Evolutionary conservation across 2,113 vertebrate species (phyloP), one percentile per base, ranked within the genome.

Genomic region (Hemibagrus wyckioides): DNA sequence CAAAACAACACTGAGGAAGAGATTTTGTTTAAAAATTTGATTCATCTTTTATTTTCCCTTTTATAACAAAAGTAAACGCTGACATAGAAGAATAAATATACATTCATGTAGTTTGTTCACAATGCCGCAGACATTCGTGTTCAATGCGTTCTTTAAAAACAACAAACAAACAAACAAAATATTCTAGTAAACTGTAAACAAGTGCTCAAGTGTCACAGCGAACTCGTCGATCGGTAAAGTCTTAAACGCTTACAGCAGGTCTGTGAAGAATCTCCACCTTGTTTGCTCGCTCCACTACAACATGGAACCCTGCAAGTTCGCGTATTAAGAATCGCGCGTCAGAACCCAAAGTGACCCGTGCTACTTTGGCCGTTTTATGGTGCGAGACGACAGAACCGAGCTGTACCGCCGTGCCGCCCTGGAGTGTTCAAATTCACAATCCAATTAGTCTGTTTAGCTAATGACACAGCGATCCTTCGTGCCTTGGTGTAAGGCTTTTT

Each of bases 401-500:
- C n/a, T 36, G 6, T 56, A 23, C 30, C 10, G 48, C 54, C 50
- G 1, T 28, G 48, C 67, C 14, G 1, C 23, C 69, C 19, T 9
- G 19, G 28, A 25, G 79, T 75, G 39, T 48, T 82, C 28, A 69
- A 33, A 67, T 44, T n/a, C 33, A 80, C 52, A 33, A 28, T 61
- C 6, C 52, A 57, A 1, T 80, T 36, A 36, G 36, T 79, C 50
- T 30, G 2, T 75, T 95, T 97, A 99, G 88, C 98, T 98, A 92
- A 99, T 97, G 48, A 96, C 95, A 0, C 98, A 99, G 1, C 98
- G 93, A 65, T 99, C 98, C 88, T 98, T 98, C 92, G 97, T 98
- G 73, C 94, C 79, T 61, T 98, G 97, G 48, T 96, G 96, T 21
- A 96, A 93, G 30, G 97, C 96, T 87, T 99, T 99, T 92, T 98